Evolutionary conservation across 1,140 invertebrate genomes (phyloP), one percentile per base, ranked within the genome.

Genomic region (Solenopsis fugax): DNA sequence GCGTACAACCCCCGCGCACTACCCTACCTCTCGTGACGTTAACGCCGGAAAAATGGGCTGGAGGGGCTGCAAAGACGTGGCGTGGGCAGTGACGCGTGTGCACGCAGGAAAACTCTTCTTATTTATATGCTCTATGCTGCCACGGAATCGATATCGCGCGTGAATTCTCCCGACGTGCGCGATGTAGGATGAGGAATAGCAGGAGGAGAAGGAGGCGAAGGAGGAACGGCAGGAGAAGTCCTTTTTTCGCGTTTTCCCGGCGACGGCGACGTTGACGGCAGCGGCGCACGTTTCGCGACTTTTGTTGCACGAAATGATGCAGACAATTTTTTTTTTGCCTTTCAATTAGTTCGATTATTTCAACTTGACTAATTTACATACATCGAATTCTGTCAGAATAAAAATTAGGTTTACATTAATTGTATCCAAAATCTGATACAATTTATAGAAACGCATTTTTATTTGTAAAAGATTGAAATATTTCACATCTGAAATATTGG

Each of bases 31-130:
- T 86, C 91, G 91, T 93, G 92, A 92, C 93, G 93, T 93, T 93
- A 94, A 93, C 92, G 93, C 93, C 93, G 84, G 92, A 93, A 92
- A 91, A 93, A 92, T 93, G 92, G 92, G 93, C 92, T 93, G 92
- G 93, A 91, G 92, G 92, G 93, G 92, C 91, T 90, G 90, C 90
- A 91, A 89, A 90, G 88, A 91, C 87, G 92, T 92, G 93, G 93
- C 92, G 93, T 93, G 93, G 92, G 88, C 93, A 95, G 92, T 95
- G 94, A 95, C 94, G 94, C 94, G 94, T 95, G 93, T 94, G 94
- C 94, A 95, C 94, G 93, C 93, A 93, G 93, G 92, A 95, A 95
- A 95, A 95, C 94, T 95, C 94, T 94, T 93, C 94, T 95, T 94
- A 95, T 95, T 95, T 94, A 94, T 95, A 93, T 94, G 94, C 92